Base-by-base conservation (phyloP, 2,113 vertebrate genomes). In the Mugil cephalus region DNA sequence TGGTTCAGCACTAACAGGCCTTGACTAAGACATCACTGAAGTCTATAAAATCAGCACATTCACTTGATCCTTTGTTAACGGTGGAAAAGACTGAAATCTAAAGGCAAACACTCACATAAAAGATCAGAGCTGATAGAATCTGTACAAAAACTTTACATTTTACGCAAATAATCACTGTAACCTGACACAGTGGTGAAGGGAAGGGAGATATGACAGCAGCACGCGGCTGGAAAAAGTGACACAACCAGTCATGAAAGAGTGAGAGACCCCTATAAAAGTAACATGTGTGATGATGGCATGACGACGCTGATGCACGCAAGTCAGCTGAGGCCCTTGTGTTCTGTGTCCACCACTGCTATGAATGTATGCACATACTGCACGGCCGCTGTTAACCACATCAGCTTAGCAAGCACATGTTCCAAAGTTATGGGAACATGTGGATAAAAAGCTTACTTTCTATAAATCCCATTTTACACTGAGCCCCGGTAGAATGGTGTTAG, bases 201-300 rank as follows among this genome's bases (percentile, higher is more conserved):
- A 47, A 74, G 7, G 18, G 65, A 79, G 59, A 83, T 69, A 71
- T 72, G 75, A 91, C 82, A 82, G 68, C 34, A 68, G 61, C 11
- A 19, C 66, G 74, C 12, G 55, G 56, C 63, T 84, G 91, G 93
- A 93, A 92, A 93, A 83, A 88, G 60, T 87, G 89, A 93, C 69
- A 70, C 39, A 66, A 36, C 52, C 19, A 8, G 67, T 67, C 47
- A 35, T 53, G 74, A 88, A 87, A 59, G 74, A 87, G 77, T 73
- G 55, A 83, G 42, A 82, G 47, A 24, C 62, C 40, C 17, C 61
- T 35, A 59, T 85, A 82, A 91, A 90, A 85, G 66, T 69, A 69
- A 72, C 81, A 73, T 56, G 61, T 75, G 80, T 54, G 70, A 73
- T 80, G 63, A 83, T 85, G 74, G 84, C 71, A 87, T 85, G 72